phyloP scores from a whole-genome alignment of 2,113 vertebrate genomes.

The Syrrhaptes paradoxus region DNA sequence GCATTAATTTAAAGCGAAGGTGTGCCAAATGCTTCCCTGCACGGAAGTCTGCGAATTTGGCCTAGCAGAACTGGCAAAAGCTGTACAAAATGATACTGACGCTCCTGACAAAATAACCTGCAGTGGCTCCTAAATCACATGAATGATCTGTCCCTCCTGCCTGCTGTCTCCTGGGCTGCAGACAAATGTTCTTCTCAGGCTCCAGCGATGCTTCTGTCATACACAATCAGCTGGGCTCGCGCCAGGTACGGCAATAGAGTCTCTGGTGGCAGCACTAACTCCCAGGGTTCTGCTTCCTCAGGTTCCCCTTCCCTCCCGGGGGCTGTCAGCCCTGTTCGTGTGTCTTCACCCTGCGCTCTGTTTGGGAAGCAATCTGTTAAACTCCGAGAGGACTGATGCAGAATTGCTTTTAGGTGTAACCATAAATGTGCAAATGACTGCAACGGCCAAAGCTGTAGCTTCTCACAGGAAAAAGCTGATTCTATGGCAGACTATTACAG shows the following conservation, averaged over 20 bases:
- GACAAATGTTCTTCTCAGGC: background rate
- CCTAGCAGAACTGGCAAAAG: background rate
- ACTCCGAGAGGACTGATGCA: background rate
- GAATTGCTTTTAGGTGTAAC: background rate
- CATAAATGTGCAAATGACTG: background rate
- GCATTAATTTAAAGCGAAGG: background rate
- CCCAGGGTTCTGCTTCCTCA: background rate
- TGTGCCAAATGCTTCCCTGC: background rate
- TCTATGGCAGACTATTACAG: background rate
- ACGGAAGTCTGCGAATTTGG: background rate
- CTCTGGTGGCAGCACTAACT: background rate
- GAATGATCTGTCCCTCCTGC: background rate
- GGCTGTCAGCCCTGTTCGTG: background rate
- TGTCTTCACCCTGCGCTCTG: accelerated
- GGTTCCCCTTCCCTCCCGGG: accelerated
- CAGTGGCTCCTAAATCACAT: background rate
- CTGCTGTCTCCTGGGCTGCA: background rate
- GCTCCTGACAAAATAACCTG: constrained; percentile 1
- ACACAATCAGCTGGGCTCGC: background rate
- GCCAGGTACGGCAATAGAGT: background rate
- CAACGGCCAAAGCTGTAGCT: background rate
- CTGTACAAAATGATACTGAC: background rate
- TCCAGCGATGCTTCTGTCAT: background rate
- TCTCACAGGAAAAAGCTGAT: background rate
- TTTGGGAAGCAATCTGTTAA: background rate